Conservation (phyloP, 2,888 invertebrate species). For the Melipona beecheii region DNA sequence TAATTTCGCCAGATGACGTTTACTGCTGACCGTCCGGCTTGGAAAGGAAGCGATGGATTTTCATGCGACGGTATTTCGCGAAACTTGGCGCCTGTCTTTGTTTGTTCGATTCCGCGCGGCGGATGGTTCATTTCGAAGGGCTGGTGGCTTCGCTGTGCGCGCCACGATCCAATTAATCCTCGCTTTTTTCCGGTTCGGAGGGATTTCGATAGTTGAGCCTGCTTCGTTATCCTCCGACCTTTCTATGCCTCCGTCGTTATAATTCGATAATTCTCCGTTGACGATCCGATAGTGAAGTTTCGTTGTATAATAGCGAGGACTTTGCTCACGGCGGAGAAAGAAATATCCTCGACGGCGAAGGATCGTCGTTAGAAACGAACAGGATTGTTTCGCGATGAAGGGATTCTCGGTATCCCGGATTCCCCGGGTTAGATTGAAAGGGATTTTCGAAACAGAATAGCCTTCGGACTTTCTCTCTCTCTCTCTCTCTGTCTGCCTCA, state of each 20-base stretch:
- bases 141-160: background rate
- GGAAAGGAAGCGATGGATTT: background rate
- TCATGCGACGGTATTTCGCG: too few species aligned
- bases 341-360: conserved; percentile 27
- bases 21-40: background rate
- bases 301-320: conserved; percentile 52
- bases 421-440: conserved; percentile 40
- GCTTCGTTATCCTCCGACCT: conserved; percentile 40
- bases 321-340: conserved; percentile 58
- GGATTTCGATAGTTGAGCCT: conserved; percentile 3
- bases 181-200: background rate
- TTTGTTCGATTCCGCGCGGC: background rate
- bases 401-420: conserved; percentile 28
- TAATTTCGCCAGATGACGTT: background rate
- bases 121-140: conserved; percentile 2
- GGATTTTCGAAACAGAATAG: conserved; percentile 47
- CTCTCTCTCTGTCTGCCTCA: conserved; percentile 1
- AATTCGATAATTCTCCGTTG: conserved; percentile 64
- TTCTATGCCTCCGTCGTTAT: conserved; percentile 14
- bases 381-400: conserved; percentile 46
- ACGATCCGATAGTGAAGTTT: conserved; percentile 63
- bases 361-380: conserved; percentile 44
- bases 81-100: background rate
- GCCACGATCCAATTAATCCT: conserved; percentile 32
- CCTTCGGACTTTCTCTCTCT: background rate